These are phyloP conservation scores for Discoglossus pictus DNA, from an alignment of 2,797 vertebrate species.

Conservation along the genomic window DNA sequence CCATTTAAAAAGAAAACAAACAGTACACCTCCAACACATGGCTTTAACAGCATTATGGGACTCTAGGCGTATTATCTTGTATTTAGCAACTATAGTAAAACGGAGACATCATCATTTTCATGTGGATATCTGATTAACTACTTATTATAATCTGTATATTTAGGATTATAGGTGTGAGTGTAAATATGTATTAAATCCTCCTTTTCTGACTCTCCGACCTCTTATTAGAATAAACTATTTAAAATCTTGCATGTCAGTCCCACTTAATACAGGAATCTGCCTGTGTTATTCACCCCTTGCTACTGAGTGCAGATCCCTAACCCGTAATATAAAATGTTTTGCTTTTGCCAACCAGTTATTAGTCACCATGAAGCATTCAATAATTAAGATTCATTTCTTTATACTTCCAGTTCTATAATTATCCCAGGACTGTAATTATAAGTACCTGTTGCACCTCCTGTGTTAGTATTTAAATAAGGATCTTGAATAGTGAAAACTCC, in stretches of 20 bases:
- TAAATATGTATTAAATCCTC: no score
- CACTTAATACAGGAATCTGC: slow-evolving; percentile 3
- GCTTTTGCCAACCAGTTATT: slow-evolving; percentile 74
- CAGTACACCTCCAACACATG: no score
- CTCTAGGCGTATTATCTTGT: no score
- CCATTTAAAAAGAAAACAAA: no score
- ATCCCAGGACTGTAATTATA: slow-evolving; percentile 70
- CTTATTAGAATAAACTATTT: neutral
- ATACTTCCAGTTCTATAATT: slow-evolving; percentile 72
- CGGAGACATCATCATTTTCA: no score
- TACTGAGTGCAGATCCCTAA: slow-evolving; percentile 67
- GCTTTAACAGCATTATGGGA: no score
- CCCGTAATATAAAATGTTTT: slow-evolving; percentile 72
- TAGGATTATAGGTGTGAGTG: no score
- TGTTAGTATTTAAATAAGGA: slow-evolving; percentile 14
- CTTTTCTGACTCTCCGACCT: neutral
- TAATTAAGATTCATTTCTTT: slow-evolving; percentile 78
- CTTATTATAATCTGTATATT: no score
- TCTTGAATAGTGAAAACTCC: slow-evolving; percentile 22
- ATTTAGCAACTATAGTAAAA: no score
- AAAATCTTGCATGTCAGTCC: neutral
- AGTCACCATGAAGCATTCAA: slow-evolving; percentile 59
- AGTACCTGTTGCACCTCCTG: slow-evolving; percentile 66
- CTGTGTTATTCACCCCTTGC: neutral
- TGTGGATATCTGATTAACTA: no score